phyloP scores from a whole-genome alignment of 2,113 vertebrate genomes.

The Toxotes jaculatrix region DNA sequence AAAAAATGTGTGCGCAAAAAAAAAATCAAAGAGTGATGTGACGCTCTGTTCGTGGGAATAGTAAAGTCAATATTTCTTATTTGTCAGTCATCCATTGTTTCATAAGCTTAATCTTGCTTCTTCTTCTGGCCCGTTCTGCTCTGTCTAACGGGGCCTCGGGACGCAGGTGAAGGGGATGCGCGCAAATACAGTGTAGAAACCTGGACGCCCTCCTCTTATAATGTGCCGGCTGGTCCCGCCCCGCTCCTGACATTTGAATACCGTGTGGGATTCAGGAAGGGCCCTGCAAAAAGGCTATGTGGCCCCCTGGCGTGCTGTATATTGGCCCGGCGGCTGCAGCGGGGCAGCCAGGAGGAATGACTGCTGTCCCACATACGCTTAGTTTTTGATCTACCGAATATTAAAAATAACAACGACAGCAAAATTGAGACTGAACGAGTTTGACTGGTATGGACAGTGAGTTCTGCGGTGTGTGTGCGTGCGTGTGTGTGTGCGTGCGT shows the following conservation, averaged over 20 bases:
- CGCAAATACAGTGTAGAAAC: slow-evolving; percentile 61
- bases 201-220: slow-evolving; percentile 77
- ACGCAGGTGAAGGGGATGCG: slow-evolving; percentile 46
- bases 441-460: too few species aligned
- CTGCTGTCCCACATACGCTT: background rate
- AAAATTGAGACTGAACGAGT: background rate
- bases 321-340: slow-evolving; percentile 74
- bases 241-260: slow-evolving; percentile 76
- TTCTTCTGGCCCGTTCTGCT: slow-evolving; percentile 8
- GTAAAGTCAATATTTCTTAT: slow-evolving; percentile 60
- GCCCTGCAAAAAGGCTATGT: slow-evolving; percentile 77
- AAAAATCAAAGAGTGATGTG: slow-evolving; percentile 2
- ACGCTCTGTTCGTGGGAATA: slow-evolving; percentile 23
- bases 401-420: too few species aligned
- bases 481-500: background rate
- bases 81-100: slow-evolving; percentile 75
- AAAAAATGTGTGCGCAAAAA: background rate
- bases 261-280: slow-evolving; percentile 74
- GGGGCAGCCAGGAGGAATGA: slow-evolving; percentile 56
- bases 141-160: slow-evolving; percentile 45
- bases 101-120: slow-evolving; percentile 23
- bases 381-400: background rate
- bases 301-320: slow-evolving; percentile 88
- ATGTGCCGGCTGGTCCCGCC: slow-evolving; percentile 70
- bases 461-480: background rate